Evolutionary conservation across 2,797 vertebrate genomes (phyloP).

Genomic region (Darevskia mixta): DNA sequence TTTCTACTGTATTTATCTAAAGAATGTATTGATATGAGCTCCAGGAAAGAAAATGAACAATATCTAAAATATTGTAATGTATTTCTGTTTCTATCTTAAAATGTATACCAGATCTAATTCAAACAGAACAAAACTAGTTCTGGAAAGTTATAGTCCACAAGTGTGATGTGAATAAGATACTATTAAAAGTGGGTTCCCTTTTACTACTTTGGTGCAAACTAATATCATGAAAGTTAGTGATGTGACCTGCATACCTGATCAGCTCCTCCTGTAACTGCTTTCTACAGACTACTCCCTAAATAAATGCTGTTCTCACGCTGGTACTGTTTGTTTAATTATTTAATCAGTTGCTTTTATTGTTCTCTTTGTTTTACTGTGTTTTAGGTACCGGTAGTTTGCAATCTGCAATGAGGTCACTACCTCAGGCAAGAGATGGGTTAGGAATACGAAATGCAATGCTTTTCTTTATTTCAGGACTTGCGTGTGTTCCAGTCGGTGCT

Average conservation of each 20-base stretch:
- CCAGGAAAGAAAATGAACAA: not conserved
- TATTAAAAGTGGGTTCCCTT: not conserved
- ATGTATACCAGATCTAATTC: not conserved
- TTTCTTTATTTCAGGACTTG: not conserved
- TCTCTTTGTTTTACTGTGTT: not conserved
- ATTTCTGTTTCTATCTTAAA: not conserved
- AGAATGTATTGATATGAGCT: conserved; percentile 9
- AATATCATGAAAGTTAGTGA: not conserved
- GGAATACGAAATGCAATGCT: not conserved
- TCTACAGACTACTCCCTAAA: not conserved
- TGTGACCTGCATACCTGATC: not conserved
- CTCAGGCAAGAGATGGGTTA: not conserved
- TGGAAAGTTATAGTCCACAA: not conserved
- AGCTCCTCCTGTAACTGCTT: not conserved
- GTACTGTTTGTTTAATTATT: not conserved
- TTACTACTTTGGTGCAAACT: not conserved
- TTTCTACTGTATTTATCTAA: not conserved
- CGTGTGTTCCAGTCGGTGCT: not conserved
- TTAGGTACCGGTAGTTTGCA: not conserved
- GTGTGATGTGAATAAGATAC: not conserved
- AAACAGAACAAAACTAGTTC: not conserved
- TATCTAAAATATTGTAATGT: not conserved
- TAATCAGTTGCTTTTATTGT: not conserved
- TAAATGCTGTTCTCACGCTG: not conserved
- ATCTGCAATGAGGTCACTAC: not conserved